Percentiles rank a stretch among this genome's conserved stretches.
Conservation (phyloP, 2,888 invertebrate species). For the Sialis lutaria region DNA sequence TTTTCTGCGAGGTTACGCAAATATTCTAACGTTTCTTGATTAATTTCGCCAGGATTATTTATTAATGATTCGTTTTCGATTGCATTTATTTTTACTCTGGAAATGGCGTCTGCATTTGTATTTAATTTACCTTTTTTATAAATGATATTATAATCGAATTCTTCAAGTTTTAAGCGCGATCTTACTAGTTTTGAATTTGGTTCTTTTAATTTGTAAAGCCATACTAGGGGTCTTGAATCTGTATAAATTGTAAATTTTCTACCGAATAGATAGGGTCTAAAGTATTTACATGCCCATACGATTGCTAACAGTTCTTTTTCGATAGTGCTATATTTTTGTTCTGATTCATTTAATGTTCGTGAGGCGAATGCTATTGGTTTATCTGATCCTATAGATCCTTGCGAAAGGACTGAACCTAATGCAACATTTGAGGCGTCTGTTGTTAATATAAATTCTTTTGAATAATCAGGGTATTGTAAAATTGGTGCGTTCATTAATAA, state of each 20-base stretch:
- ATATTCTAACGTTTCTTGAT: not conserved
- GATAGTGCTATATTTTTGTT: not conserved
- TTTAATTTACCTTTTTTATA: not conserved
- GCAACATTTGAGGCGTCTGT: not conserved
- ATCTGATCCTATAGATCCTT: not conserved
- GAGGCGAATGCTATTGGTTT: not conserved
- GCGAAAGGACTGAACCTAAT: not conserved
- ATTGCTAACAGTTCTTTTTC: not conserved
- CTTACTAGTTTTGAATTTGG: slow-evolving; percentile 4
- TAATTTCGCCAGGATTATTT: not conserved
- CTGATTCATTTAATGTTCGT: not conserved
- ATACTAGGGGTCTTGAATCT: not conserved
- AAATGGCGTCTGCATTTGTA: not conserved
- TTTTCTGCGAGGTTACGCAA: too few species aligned
- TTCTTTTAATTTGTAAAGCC: not conserved
- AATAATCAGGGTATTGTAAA: not conserved
- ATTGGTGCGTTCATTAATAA: not conserved
- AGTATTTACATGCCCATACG: not conserved
- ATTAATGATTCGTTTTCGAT: not conserved
- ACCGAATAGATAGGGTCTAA: not conserved
- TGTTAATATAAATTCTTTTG: not conserved
- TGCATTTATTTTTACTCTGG: not conserved
- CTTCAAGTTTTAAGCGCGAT: not conserved
- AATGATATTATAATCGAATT: not conserved
- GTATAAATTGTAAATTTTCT: not conserved